Evolutionary conservation across 2,888 invertebrate genomes (phyloP), one percentile per base, ranked within the genome.

Genomic region (Cylindroiulus punctatus): DNA sequence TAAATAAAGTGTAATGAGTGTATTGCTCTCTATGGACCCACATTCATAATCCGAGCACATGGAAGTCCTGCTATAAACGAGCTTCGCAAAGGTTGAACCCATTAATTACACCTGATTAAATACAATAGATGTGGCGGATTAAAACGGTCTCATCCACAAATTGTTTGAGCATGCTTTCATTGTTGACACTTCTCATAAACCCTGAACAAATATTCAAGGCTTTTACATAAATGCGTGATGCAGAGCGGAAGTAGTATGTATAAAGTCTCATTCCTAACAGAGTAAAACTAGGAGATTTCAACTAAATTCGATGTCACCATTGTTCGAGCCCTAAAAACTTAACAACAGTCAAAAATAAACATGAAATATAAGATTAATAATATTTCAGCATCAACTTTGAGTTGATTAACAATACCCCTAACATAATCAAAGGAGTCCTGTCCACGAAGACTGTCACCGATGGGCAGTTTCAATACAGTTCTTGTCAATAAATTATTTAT

Each of bases 41-140:
- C 30, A 76, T 76, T 76, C 26, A 17, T 47, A 30, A 14, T 30
- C 26, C 3, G 30, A 7, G 1, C 30, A 30, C 30, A 30, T 76
- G 76, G 30, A 76, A 12, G 76, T 1, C 22, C 22, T 65, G 22
- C 65, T 22, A 22, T 7, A 52, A 17, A 52, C 52, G 52, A 52
- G 19, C 52, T n/a, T 52, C 17, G 30, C 14, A 14, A 76, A 76
- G 17, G 30, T 30, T 76, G 30, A 76, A 76, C 17, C 30, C 76
- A 76, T 76, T 76, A 76, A 76, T 76, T 30, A 76, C 76, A 76
- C 26, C 76, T 76, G 76, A 76, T 30, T 76, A 76, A 76, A 76
- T 14, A 76, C 76, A 76, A 76, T 76, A 30, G 26, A 76, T 26
- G 17, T 30, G 76, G 30, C 76, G 30, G 76, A 30, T 76, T 30